Base-by-base conservation (phyloP, 2,797 vertebrate species). In the Sebastes glaucus region DNA sequence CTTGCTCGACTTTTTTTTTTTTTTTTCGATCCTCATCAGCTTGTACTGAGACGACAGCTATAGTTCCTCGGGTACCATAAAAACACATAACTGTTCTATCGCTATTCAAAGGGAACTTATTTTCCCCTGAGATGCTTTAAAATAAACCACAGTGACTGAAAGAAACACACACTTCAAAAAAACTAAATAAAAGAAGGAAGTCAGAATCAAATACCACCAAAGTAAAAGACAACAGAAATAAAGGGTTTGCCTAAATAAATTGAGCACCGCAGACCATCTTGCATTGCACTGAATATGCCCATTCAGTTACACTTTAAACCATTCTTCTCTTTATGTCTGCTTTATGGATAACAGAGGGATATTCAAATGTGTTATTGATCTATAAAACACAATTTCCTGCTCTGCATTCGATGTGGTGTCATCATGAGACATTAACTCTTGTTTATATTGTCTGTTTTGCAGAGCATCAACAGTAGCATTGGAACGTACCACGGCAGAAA, bases 381-480 rank as follows among this genome's bases (percentile, higher is more conserved):
- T 20, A 16, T 68, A 61, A 73, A 71, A 69, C 18, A 18, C 25
- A 4, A 14, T 70, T 52, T 70, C 35, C 11, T 59, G 25, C 57
- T 32, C 33, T 55, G 28, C 18, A 35, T 56, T 65, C 9, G 13
- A 25, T 52, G 28, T 70, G 16, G 18, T 60, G 16, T 46, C 38
- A 49, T 66, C 22, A 35, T 38, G 20, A 68, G 13, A 61, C 20
- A 28, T 72, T 42, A 70, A 80, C 30, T 42, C 4, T 27, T 28
- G 11, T 74, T 71, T 53, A 23, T 33, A 4, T 30, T 11, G 1
- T 75, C 18, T 89, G 2, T 92, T 79, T 93, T 93, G 56, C 95
- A 99, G 98, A 99, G 97, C 68, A 88, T 96, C 32, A 97, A 93
- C 84, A 98, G 97, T 88, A 98, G 96, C 93, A 96, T 90, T 71